Evolutionary conservation across 2,888 invertebrate species (phyloP).

Genomic region (Agelastica alni): DNA sequence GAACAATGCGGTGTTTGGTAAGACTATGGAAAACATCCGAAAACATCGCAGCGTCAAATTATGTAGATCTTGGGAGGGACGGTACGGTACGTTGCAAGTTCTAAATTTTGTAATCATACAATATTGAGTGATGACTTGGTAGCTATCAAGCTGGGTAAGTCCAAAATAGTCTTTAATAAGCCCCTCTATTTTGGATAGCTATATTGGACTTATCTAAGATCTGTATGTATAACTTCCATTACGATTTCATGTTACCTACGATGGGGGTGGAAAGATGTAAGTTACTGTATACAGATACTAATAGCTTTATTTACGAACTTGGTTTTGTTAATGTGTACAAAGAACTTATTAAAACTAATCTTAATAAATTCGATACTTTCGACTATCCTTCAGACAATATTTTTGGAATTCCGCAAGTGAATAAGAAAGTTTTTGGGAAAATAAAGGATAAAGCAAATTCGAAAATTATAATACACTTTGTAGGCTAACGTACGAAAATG

Average conservation of each 20-base stretch:
- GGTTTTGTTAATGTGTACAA: background rate
- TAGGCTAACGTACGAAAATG: too few species aligned
- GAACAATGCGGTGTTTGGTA: conserved; percentile 12
- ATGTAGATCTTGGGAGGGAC: too few species aligned
- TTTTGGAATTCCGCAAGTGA: conserved; percentile 1
- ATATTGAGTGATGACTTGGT: conserved; percentile 29
- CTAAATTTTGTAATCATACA: conserved; percentile 25
- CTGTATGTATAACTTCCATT: too few species aligned
- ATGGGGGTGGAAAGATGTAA: conserved; percentile 19
- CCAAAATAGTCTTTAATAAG: conserved; percentile 29
- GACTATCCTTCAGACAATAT: conserved; percentile 1
- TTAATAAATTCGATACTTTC: conserved; percentile 1
- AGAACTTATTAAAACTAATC: conserved; percentile 5
- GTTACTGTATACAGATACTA: conserved; percentile 25
- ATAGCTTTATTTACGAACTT: conserved; percentile 12
- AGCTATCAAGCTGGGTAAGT: conserved; percentile 29
- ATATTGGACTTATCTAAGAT: conserved; percentile 36
- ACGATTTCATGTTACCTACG: conserved; percentile 27
- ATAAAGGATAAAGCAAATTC: too few species aligned
- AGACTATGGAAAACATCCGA: conserved; percentile 54
- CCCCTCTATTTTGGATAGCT: conserved; percentile 32
- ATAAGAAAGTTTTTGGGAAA: conserved; percentile 6
- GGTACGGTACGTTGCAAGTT: too few species aligned
- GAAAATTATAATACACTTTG: too few species aligned
- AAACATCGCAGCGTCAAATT: conserved; percentile 30